A percentile compares a stretch with the other conserved stretches of the same genome.
These are phyloP conservation scores for Motacilla tschutschensis DNA, from an alignment of 2,113 vertebrate genomes.

Conservation along the genomic window DNA sequence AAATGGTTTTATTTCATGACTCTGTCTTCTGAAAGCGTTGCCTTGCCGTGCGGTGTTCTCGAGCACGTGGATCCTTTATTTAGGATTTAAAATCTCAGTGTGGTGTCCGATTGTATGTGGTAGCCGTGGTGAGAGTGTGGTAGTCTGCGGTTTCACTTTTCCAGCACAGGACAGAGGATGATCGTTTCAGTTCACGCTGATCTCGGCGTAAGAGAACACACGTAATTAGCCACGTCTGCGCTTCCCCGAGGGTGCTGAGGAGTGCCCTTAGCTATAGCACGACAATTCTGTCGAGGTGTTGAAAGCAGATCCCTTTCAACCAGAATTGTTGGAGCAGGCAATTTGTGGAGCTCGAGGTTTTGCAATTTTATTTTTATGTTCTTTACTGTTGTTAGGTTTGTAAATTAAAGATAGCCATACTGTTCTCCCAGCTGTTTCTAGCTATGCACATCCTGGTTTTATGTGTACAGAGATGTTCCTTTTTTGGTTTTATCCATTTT, in stretches of 20 bases:
- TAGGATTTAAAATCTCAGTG: neutral
- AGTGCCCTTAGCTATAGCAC: neutral
- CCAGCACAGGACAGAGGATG: neutral
- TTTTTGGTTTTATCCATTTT: neutral
- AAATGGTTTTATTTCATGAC: neutral
- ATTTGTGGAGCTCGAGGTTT: neutral
- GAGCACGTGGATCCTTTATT: neutral
- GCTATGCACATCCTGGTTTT: neutral
- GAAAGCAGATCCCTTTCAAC: accelerated
- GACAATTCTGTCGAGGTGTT: neutral
- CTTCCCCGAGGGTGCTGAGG: neutral
- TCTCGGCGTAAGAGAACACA: neutral
- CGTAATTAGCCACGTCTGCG: neutral
- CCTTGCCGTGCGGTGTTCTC: accelerated
- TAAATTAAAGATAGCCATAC: neutral
- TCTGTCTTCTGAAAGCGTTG: neutral
- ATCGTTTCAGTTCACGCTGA: neutral
- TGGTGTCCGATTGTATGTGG: neutral
- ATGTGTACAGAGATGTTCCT: neutral
- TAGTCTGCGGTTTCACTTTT: neutral
- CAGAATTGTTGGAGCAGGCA: neutral
- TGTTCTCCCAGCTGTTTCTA: neutral
- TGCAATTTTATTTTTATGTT: neutral
- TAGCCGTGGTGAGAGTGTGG: neutral
- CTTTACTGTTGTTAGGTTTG: neutral